These are phyloP conservation scores for Caenorhabditis doughertyi DNA, from an alignment of 2,888 invertebrate genomes.

Conservation along the genomic window DNA sequence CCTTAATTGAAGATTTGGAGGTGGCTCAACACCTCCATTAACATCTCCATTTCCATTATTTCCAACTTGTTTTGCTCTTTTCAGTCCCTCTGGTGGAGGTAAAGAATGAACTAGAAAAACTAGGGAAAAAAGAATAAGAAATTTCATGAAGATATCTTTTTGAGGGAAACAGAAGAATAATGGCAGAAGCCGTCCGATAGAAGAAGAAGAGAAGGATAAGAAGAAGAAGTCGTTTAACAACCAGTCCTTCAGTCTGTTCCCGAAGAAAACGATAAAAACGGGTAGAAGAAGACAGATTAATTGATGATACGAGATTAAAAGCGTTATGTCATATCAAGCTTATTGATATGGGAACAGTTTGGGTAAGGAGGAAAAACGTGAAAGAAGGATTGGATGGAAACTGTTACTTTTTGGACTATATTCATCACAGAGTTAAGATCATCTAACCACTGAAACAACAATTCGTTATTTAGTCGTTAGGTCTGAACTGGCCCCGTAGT, in stretches of 20 bases:
- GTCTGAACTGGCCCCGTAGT: too few relatives aligned
- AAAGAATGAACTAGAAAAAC: conserved; percentile 18
- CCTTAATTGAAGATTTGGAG: conserved; percentile 77
- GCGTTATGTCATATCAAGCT: conserved; percentile 41
- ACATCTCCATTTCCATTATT: conserved; percentile 44
- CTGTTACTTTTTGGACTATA: too few relatives aligned
- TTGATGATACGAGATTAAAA: conserved; percentile 22
- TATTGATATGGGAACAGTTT: not conserved
- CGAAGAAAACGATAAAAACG: conserved; percentile 20
- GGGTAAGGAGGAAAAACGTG: too few relatives aligned
- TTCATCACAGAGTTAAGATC: too few relatives aligned
- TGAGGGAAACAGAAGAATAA: conserved; percentile 23
- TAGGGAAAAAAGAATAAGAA: conserved; percentile 42
- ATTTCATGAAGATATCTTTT: conserved; percentile 25
- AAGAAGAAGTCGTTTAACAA: conserved; percentile 14
- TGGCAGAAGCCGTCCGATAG: not conserved
- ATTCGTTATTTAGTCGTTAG: too few relatives aligned
- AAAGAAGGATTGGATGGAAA: too few relatives aligned
- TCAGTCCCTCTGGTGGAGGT: conserved; percentile 63
- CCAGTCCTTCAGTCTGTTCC: conserved; percentile 18
- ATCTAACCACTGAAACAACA: too few relatives aligned
- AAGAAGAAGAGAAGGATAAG: too few relatives aligned
- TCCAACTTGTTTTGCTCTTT: conserved; percentile 63
- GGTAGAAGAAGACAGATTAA: not conserved
- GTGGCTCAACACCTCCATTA: conserved; percentile 59